Percentiles rank a stretch among this genome's conserved stretches.
These are phyloP conservation scores for Allacma fusca DNA, from an alignment of 2,888 invertebrate species.

Conservation along the genomic window DNA sequence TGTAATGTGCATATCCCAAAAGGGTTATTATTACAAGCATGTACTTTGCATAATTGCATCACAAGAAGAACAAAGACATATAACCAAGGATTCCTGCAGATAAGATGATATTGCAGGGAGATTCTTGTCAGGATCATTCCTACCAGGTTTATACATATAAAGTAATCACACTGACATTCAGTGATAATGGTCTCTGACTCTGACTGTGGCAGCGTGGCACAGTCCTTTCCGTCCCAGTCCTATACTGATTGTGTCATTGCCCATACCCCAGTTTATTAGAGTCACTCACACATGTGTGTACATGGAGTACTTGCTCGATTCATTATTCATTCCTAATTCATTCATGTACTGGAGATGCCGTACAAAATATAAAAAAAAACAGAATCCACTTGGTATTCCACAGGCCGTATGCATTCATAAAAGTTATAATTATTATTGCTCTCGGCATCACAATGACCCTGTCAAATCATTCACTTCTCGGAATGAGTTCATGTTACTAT, in stretches of 20 bases:
- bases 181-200: too few relatives aligned
- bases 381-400: neutral
- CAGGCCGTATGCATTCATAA: neutral
- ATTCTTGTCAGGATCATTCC: too few relatives aligned
- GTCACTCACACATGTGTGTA: neutral
- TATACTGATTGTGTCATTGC: neutral
- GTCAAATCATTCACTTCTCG: neutral
- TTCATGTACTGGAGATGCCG: neutral
- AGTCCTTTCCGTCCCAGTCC: too few relatives aligned
- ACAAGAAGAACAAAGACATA: neutral
- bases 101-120: too few relatives aligned
- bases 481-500: neutral
- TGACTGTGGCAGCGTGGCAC: too few relatives aligned
- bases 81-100: neutral
- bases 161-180: neutral
- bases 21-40: neutral
- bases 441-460: slow-evolving; percentile 1
- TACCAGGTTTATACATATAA: too few relatives aligned
- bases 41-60: neutral
- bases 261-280: slow-evolving; percentile 10
- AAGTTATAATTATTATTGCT: neutral
- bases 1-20: neutral
- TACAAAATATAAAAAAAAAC: neutral
- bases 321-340: slow-evolving; percentile 10
- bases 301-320: neutral